phyloP scores from a whole-genome alignment of 2,797 vertebrate genomes.

The Betta splendens region DNA sequence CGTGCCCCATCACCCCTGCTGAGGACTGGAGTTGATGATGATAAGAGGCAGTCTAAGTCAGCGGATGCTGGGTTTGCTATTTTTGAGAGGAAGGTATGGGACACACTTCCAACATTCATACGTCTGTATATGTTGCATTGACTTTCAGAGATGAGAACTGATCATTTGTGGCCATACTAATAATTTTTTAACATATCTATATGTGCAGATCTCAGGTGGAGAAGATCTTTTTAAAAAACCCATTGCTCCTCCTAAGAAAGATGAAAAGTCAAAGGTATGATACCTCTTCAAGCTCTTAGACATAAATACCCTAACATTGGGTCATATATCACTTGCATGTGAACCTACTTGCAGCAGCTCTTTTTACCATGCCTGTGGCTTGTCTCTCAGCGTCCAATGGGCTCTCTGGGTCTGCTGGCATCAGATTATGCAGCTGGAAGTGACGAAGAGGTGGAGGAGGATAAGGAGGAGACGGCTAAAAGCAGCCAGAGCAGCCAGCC shows the following conservation, averaged over 20 bases:
- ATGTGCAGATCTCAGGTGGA: conserved; percentile 70
- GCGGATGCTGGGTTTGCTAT: conserved; percentile 85
- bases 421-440: conserved; percentile 96
- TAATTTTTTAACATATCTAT: conserved; percentile 4
- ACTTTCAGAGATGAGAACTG: neutral
- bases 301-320: neutral
- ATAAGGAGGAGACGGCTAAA: conserved; percentile 82
- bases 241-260: conserved; percentile 88
- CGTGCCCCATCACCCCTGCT: conserved; percentile 77
- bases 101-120: neutral
- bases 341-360: neutral
- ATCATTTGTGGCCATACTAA: neutral
- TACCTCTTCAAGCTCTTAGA: neutral
- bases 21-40: conserved; percentile 66
- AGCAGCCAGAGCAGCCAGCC: conserved; percentile 73
- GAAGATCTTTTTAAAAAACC: conserved; percentile 98
- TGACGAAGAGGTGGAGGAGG: conserved; percentile 93
- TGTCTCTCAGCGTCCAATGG: conserved; percentile 87
- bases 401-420: conserved; percentile 91
- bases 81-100: conserved; percentile 80
- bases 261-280: conserved; percentile 90
- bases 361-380: neutral
- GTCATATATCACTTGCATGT: neutral
- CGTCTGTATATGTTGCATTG: neutral
- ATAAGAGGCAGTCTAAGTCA: conserved; percentile 80